Evolutionary conservation across 2,888 invertebrate genomes (phyloP), one percentile per base, ranked within the genome.

Genomic region (Pseudococcus jackbeardsleyi): DNA sequence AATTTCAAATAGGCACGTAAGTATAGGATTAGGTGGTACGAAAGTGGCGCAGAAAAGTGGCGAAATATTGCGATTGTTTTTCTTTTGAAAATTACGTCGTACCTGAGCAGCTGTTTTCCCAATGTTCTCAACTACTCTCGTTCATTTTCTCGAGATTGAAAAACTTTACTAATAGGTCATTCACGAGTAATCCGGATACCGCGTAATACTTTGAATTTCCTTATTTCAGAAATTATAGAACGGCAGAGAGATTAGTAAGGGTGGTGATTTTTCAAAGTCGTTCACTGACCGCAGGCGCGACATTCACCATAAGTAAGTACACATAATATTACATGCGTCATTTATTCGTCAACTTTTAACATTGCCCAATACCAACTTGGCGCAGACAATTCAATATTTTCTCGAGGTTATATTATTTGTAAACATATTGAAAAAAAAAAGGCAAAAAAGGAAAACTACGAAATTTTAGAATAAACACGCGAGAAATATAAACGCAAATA

Each of bases 121-220:
- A 59, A 59, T 19, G 59, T 59, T 50, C 15, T 15, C 59, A 12
- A 12, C 15, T 17, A 19, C 59, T 19, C 9, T n/a, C n/a, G 7
- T 59, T 59, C 19, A 19, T 19, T 59, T 19, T 8, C 9, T 59
- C 19, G 7, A 8, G 59, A 59, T 19, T 59, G 6, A n/a, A 19
- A 59, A 59, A 59, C 59, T 59, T 59, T 59, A 19, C 59, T 19
- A 59, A 59, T 59, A 59, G 59, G 59, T 59, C 59, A 59, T 59
- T 59, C 59, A 19, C 5, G 19, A 1, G 26, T 33, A 59, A 59
- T 6, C 6, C n/a, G n/a, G 19, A 59, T 59, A 59, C 9, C n/a
- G 59, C 59, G 59, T 59, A 59, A 59, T 59, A 59, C 59, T 50
- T 50, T 17, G 50, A 50, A 17, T 50, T 50, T 50, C 50, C 50